Conservation (phyloP, 2,888 invertebrate genomes). For the Acrobasis consociella region DNA sequence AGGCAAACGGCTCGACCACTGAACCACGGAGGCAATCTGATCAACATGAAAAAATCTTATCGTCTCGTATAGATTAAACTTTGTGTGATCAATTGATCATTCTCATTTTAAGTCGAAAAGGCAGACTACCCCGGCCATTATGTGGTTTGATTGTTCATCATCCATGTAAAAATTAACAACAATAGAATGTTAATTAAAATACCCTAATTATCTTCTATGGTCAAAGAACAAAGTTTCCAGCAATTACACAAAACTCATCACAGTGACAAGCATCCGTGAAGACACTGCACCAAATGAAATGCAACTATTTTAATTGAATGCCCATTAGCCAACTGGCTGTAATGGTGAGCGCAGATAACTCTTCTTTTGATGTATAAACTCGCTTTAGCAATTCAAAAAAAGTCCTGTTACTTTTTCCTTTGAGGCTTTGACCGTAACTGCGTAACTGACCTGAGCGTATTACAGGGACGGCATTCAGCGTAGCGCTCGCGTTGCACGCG, state of each 20-base stretch:
- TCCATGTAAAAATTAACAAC: not conserved
- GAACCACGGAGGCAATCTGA: no score
- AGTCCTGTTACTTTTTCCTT: slow-evolving; percentile 60
- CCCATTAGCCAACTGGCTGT: slow-evolving; percentile 13
- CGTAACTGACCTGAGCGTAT: slow-evolving; percentile 52
- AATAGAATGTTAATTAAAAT: not conserved
- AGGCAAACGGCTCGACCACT: no score
- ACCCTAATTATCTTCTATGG: not conserved
- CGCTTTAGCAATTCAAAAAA: slow-evolving; percentile 54
- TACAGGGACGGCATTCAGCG: slow-evolving; percentile 68
- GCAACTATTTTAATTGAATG: slow-evolving; percentile 24
- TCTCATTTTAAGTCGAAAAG: no score
- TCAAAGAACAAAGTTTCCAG: slow-evolving; percentile 16
- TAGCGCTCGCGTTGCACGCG: slow-evolving; percentile 49
- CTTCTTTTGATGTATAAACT: slow-evolving; percentile 59
- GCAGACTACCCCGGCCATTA: no score
- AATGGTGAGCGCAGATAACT: slow-evolving; percentile 17
- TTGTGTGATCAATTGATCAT: no score
- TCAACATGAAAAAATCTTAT: no score
- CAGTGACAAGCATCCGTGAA: slow-evolving; percentile 16
- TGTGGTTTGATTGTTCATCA: not conserved
- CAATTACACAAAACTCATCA: slow-evolving; percentile 19
- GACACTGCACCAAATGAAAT: slow-evolving; percentile 11
- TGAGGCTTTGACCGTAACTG: slow-evolving; percentile 54
- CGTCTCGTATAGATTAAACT: no score